These are phyloP conservation scores for Bucco capensis DNA, from an alignment of 2,113 vertebrate genomes.

Conservation along the genomic window DNA sequence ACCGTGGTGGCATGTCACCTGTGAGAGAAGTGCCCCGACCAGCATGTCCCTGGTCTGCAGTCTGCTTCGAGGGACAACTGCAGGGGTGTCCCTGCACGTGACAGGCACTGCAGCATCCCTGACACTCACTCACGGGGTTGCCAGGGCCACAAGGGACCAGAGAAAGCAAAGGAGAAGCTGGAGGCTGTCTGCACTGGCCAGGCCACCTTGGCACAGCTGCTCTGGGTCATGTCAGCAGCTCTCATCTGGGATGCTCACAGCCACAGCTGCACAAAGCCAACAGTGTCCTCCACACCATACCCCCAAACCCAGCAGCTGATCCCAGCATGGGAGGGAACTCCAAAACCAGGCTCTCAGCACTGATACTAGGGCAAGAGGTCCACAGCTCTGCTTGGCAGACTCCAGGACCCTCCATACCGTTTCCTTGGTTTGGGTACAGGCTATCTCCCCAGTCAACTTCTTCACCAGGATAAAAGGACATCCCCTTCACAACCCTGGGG, in stretches of 20 bases:
- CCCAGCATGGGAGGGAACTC: not conserved
- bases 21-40: not conserved
- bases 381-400: not conserved
- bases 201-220: not conserved
- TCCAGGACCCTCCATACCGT: not conserved
- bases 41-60: not conserved
- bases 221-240: not conserved
- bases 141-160: accelerated
- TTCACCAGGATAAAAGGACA: not conserved
- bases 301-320: not conserved
- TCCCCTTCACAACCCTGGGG: not conserved
- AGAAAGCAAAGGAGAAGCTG: not conserved
- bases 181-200: no score
- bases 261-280: not conserved
- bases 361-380: not conserved
- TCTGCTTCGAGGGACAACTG: not conserved
- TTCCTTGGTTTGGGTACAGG: no score
- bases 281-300: not conserved
- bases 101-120: not conserved
- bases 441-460: not conserved
- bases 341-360: not conserved
- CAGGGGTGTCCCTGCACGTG: accelerated
- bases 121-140: accelerated
- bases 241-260: not conserved
- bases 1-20: not conserved